phyloP scores from a whole-genome alignment of 2,797 vertebrate species.

The Notamacropus eugenii region DNA sequence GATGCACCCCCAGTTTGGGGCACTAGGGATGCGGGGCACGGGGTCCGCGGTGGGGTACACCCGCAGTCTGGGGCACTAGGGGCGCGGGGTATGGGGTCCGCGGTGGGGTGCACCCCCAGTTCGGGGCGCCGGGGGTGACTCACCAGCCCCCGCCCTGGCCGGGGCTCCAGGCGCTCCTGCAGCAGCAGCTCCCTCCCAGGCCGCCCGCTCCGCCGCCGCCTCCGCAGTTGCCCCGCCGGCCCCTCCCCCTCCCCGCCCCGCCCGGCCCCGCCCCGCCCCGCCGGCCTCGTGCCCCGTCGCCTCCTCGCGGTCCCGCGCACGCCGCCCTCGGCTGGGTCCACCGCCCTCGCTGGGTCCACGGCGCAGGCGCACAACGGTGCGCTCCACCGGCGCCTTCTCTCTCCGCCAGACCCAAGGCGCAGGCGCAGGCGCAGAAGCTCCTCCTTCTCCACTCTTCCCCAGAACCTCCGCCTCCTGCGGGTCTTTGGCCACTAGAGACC shows the following conservation, averaged over 20 bases:
- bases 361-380: constrained; percentile 48
- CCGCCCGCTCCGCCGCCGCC: constrained; percentile 51
- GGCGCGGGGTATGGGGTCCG: too few relatives aligned
- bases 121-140: constrained; percentile 62
- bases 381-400: background rate
- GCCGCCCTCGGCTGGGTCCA: background rate
- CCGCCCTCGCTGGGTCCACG: background rate
- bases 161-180: background rate
- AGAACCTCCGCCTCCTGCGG: background rate
- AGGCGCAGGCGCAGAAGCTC: background rate
- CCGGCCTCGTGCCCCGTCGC: constrained; percentile 31
- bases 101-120: too few relatives aligned
- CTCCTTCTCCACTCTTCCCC: background rate
- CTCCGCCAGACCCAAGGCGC: background rate
- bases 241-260: constrained; percentile 68
- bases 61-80: too few relatives aligned
- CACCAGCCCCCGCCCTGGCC: constrained; percentile 64
- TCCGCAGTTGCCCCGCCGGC: constrained; percentile 70
- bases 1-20: too few relatives aligned
- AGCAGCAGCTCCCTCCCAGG: background rate
- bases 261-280: constrained; percentile 61
- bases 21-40: too few relatives aligned
- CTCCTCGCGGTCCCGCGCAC: constrained; percentile 62
- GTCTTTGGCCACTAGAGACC: background rate
- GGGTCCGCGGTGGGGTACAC: too few relatives aligned